phyloP scores from a whole-genome alignment of 2,888 invertebrate species.

The Odontomyia ornata region DNA sequence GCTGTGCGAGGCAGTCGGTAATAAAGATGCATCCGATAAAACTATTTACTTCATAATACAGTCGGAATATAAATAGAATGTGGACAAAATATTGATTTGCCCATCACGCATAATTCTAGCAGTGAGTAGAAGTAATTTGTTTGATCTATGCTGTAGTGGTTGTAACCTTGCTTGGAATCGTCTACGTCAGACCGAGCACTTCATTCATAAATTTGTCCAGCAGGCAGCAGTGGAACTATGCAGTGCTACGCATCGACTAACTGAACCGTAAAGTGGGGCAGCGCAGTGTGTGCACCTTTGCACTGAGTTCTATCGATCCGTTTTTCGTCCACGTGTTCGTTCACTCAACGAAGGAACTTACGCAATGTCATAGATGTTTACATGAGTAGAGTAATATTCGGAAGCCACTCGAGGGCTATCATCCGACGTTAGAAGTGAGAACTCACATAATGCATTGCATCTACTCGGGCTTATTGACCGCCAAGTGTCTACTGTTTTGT shows the following conservation, averaged over 20 bases:
- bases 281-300: conserved; percentile 4
- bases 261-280: neutral
- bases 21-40: too few species aligned
- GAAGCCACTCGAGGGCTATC: neutral
- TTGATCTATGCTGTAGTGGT: neutral
- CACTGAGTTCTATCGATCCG: conserved; percentile 23
- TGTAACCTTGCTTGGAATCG: conserved; percentile 28
- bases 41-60: too few species aligned
- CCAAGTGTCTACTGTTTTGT: neutral
- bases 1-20: too few species aligned
- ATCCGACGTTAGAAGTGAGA: too few species aligned
- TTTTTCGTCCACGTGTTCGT: conserved; percentile 29
- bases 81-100: too few species aligned
- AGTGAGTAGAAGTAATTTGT: too few species aligned
- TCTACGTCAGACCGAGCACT: neutral
- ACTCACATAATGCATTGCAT: too few species aligned
- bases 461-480: neutral
- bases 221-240: neutral
- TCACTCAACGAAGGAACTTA: neutral
- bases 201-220: conserved; percentile 19
- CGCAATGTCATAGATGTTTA: conserved; percentile 8
- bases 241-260: neutral
- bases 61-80: too few species aligned
- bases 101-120: too few species aligned
- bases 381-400: neutral